Evolutionary conservation across 2,888 invertebrate species (phyloP), one percentile per base, ranked within the genome.

Genomic region (Hydrotaea diabolus): DNA sequence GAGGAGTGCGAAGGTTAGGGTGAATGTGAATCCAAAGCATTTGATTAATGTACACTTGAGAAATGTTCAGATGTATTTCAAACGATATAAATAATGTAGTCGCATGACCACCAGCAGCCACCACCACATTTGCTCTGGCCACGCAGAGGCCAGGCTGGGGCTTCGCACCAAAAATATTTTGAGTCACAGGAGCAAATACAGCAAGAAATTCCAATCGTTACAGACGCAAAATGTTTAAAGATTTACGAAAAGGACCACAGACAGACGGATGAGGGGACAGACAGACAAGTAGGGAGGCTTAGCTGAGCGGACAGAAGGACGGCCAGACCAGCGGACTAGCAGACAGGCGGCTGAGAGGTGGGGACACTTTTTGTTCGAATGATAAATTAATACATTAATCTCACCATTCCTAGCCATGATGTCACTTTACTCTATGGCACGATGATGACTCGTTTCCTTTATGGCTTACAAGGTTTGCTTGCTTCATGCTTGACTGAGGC

Each of bases 301-400:
- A n/a, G n/a, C n/a, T n/a, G n/a, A n/a, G n/a, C n/a, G n/a, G 2
- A 13, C 43, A 7, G 31, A 43, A 9, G 11, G 43, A 43, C 43
- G 9, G 43, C 9, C 43, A 31, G 31, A 31, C 2, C n/a, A n/a
- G n/a, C n/a, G n/a, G n/a, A n/a, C n/a, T n/a, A n/a, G n/a, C n/a
- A n/a, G n/a, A n/a, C n/a, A n/a, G n/a, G n/a, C n/a, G n/a, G n/a
- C n/a, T n/a, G n/a, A n/a, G n/a, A n/a, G n/a, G 9, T 39, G 9
- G 43, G 43, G 43, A 43, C 43, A 43, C 9, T 39, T 39, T 64
- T 36, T 2, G n/a, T 39, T n/a, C 5, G 19, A 64, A 64, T 64
- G 64, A 64, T 64, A 36, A 64, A 64, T 64, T 64, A 64, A n/a
- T 64, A 36, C 39, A 64, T 64, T 64, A 64, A 36, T 36, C 64